Base-by-base conservation (phyloP, 2,113 vertebrate species). In the Tympanuchus pallidicinctus region DNA sequence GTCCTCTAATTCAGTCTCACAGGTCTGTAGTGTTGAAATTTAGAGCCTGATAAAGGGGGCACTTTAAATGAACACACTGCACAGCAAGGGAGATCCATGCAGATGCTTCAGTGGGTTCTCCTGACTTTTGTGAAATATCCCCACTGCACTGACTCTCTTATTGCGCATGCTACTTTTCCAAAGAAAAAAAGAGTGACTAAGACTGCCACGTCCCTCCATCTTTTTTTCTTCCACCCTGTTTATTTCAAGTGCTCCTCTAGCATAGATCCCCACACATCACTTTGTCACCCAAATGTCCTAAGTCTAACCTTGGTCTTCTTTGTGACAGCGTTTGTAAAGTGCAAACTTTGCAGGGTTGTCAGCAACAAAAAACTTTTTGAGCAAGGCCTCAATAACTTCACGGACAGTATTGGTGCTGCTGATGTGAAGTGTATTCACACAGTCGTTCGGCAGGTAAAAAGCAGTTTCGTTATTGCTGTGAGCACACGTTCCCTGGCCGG, bases 281-380 rank as follows among this genome's bases (percentile, higher is more conserved):
- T 36, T 27, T 13, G 28, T 17, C 12, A 69, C 19, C 43, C n/a
- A 54, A 74, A 66, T 0, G 5, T 48, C 85, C n/a, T 36, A 54
- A 38, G 52, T 42, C 19, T 32, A 38, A 99, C 99, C 99, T 97
- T 99, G 99, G 96, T 99, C 99, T 90, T 99, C 99, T 72, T 98
- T 97, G 92, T 97, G 97, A 94, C 98, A 99, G 61, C 98, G 98
- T 85, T 99, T 99, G 96, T 99, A 99, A 97, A 99, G 98, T 96
- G 99, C 99, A 94, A 99, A 99, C 97, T 99, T 99, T 0, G 99
- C 98, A 16, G 99, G 99, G 97, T 99, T 99, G 98, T 99, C 99
- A 3, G 98, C 98, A 59, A 99, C 98, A 0, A 98, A 98, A 96
- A 99, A 99, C 97, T 99, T 99, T 52, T 95, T 98, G 87, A 99